Conservation (phyloP, 2,113 vertebrate genomes). For the Perca flavescens region DNA sequence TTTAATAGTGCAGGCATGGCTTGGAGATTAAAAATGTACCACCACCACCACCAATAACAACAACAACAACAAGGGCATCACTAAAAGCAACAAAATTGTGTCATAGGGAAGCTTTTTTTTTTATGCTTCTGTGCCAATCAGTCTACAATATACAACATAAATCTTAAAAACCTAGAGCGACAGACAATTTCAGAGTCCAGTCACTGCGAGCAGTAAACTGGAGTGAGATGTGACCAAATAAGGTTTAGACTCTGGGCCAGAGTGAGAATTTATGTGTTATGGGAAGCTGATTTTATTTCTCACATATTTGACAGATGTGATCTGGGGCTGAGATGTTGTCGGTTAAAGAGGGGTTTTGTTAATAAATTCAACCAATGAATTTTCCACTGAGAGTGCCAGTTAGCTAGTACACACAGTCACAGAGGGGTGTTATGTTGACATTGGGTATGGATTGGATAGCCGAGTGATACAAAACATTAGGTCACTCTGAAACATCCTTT, state of each 20-base stretch:
- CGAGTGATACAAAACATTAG: slow-evolving; percentile 4
- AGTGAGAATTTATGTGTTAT: background rate
- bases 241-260: slow-evolving; percentile 7
- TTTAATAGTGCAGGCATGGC: background rate
- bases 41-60: background rate
- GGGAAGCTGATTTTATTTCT: slow-evolving; percentile 25
- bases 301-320: slow-evolving; percentile 22
- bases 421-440: background rate
- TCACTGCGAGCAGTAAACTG: background rate
- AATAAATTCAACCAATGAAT: slow-evolving; percentile 23
- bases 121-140: background rate
- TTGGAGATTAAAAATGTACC: background rate
- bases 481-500: slow-evolving; percentile 1
- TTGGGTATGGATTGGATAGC: slow-evolving; percentile 6
- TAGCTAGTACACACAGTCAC: slow-evolving; percentile 17
- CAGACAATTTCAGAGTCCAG: background rate
- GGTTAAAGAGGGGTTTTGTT: background rate
- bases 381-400: slow-evolving; percentile 21
- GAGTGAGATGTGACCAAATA: background rate
- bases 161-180: background rate
- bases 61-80: background rate
- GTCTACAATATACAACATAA: background rate
- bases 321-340: slow-evolving; percentile 3
- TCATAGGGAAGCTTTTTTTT: background rate
- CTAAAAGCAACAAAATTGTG: background rate